Conservation (phyloP, 1,140 invertebrate species). For the Diorhabda elongata region DNA sequence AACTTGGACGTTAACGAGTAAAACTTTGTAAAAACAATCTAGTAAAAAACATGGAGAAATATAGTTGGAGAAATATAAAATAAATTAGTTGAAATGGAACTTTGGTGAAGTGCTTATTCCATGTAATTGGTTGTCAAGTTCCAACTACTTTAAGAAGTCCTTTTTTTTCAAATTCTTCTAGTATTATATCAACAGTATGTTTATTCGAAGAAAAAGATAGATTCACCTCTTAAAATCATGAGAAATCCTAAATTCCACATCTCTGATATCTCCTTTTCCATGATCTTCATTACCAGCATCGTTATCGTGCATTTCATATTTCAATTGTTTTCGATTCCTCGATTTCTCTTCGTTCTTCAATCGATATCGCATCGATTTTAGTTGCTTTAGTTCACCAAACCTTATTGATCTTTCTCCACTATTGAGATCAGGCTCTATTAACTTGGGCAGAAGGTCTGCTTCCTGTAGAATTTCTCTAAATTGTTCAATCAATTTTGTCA, state of each 20-base stretch:
- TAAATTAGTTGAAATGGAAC: too few relatives aligned
- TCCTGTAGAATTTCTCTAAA: constrained; percentile 81
- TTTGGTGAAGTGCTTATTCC: too few relatives aligned
- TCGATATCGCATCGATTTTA: constrained; percentile 73
- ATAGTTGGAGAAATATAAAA: too few relatives aligned
- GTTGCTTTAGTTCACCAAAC: constrained; percentile 81
- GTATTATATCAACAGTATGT: too few relatives aligned
- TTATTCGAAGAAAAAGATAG: background rate
- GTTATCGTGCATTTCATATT: constrained; percentile 52
- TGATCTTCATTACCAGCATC: constrained; percentile 55
- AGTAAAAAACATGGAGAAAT: too few relatives aligned
- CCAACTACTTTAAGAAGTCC: too few relatives aligned
- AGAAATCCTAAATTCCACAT: constrained; percentile 79
- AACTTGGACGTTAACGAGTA: too few relatives aligned
- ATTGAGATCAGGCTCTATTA: constrained; percentile 56
- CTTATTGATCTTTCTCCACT: constrained; percentile 74
- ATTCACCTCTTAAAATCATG: constrained; percentile 40
- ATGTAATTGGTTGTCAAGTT: too few relatives aligned
- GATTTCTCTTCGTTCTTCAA: constrained; percentile 57
- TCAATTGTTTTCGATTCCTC: constrained; percentile 70
- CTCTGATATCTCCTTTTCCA: constrained; percentile 74
- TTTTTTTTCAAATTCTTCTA: too few relatives aligned
- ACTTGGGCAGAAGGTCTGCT: constrained; percentile 62
- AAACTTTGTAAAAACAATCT: too few relatives aligned
- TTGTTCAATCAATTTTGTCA: constrained; percentile 87